Evolutionary conservation across 2,888 invertebrate species (phyloP).

Genomic region (Argyresthia goedartella): DNA sequence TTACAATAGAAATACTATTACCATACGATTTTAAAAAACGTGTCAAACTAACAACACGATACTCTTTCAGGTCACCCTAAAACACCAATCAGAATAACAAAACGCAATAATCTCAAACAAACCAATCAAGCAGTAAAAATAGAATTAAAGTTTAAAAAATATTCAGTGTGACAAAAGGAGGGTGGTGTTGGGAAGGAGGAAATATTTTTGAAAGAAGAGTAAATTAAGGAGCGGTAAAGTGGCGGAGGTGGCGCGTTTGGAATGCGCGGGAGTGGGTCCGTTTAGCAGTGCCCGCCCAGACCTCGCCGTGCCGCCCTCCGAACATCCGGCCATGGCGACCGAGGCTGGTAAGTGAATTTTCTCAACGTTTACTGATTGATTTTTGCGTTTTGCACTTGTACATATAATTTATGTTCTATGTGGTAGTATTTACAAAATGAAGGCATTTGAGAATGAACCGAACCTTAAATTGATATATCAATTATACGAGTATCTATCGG

Average conservation of each 20-base stretch:
- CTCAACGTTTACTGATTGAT: background rate
- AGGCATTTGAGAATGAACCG: too few relatives aligned
- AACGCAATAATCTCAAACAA: slow-evolving; percentile 2
- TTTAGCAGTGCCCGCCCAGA: slow-evolving; percentile 59
- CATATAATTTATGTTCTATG: background rate
- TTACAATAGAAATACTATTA: background rate
- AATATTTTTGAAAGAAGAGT: slow-evolving; percentile 15
- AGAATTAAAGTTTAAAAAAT: background rate
- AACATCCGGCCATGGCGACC: slow-evolving; percentile 66
- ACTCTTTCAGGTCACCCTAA: slow-evolving; percentile 1
- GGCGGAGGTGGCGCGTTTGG: slow-evolving; percentile 58
- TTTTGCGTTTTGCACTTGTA: background rate
- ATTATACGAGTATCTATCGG: too few relatives aligned
- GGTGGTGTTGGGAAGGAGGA: background rate
- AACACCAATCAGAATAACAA: slow-evolving; percentile 2
- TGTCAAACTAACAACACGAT: background rate
- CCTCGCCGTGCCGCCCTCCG: slow-evolving; percentile 51
- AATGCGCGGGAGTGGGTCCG: slow-evolving; percentile 64
- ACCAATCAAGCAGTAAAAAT: background rate
- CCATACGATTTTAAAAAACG: background rate
- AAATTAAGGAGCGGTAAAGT: slow-evolving; percentile 42
- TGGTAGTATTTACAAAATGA: too few relatives aligned
- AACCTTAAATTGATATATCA: too few relatives aligned
- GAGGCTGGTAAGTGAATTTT: slow-evolving; percentile 51
- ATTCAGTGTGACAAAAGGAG: background rate